Base-by-base conservation (phyloP, 2,888 invertebrate genomes). In the Stenolophus ochropezus region DNA sequence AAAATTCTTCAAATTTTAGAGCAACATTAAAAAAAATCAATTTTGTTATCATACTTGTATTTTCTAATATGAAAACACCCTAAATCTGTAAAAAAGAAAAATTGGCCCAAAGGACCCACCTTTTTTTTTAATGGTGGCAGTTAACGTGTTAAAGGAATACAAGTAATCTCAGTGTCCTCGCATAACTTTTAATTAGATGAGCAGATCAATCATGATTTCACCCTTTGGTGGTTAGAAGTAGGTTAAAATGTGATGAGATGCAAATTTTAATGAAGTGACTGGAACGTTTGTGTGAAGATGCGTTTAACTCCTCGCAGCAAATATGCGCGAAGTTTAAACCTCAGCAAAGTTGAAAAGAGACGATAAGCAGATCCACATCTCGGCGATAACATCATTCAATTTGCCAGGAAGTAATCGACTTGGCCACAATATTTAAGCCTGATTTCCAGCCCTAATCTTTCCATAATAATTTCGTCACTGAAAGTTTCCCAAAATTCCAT, bases 341-440 rank as follows among this genome's bases (percentile, higher is more conserved):
- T 61, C 61, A 61, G 23, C 61, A 61, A 61, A 61, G 25, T 23
- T 61, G 21, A 61, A 61, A 61, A 61, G 61, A 25, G 0, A 11
- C n/a, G 61, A 61, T 61, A 61, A 61, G 61, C 23, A 61, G 23
- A 61, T 61, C 61, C 14, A 21, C 23, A 14, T 61, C 4, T 23
- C 5, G 11, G 61, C 23, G 61, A 61, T 61, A 61, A 61, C 61
- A 61, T 61, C 61, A 61, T 61, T 61, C 25, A 61, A 61, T 61
- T 61, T 61, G 61, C 61, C 5, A n/a, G 25, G 61, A 56, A 27
- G 61, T 61, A 61, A 61, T 61, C 23, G 61, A 61, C 61, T 61
- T 61, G 61, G 61, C 61, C 61, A 61, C 61, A 61, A 61, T 61
- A 61, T 61, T 61, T 61, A 61, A 61, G 21, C 61, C 61, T n/a